phyloP scores from a whole-genome alignment of 1,140 invertebrate species.

The Charaxes varanes region DNA sequence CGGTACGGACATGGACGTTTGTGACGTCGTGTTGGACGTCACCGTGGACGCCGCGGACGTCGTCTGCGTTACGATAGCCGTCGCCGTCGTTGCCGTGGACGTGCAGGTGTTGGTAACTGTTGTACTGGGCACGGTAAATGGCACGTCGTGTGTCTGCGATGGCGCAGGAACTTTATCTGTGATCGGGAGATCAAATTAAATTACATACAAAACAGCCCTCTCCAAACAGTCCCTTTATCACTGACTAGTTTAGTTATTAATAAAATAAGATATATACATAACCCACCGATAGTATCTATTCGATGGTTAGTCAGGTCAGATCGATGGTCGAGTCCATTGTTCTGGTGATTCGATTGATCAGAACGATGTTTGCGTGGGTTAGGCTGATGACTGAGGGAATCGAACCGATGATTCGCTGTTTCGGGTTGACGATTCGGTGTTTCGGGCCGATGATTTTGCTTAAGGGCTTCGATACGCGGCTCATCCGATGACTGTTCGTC shows the following conservation, averaged over 20 bases:
- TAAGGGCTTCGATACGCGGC: slow-evolving; percentile 9
- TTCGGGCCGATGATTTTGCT: neutral
- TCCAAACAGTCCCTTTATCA: no score
- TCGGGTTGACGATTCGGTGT: no score
- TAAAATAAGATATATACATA: neutral
- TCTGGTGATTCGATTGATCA: neutral
- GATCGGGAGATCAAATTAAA: no score
- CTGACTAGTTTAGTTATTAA: no score
- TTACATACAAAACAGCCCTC: no score
- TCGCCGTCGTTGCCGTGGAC: slow-evolving; percentile 6
- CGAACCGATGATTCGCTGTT: neutral
- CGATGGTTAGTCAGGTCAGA: neutral
- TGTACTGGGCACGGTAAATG: slow-evolving; percentile 1
- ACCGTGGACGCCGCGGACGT: neutral
- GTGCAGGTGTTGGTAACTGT: neutral
- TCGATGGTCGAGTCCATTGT: neutral
- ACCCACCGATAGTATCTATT: slow-evolving; percentile 6
- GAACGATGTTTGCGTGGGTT: neutral
- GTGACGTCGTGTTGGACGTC: neutral
- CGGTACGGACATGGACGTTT: neutral
- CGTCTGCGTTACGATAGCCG: neutral
- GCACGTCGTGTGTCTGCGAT: neutral
- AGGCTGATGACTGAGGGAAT: neutral
- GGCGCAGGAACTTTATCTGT: neutral
- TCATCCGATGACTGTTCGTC: slow-evolving; percentile 41